Base-by-base conservation (phyloP, 2,888 invertebrate species). In the Drosophila formosana region DNA sequence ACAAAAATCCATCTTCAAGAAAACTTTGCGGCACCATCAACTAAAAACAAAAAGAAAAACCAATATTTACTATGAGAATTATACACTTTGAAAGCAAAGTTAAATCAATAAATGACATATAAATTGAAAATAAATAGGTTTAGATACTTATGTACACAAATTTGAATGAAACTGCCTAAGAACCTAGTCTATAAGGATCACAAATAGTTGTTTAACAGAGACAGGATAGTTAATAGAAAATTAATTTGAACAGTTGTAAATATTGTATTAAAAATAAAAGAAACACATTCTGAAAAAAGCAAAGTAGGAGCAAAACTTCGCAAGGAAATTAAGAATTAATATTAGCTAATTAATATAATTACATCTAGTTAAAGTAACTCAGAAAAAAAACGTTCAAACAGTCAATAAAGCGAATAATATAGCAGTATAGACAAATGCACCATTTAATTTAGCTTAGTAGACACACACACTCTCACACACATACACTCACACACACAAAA, bases 301-400 rank as follows among this genome's bases (percentile, higher is more conserved):
- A 80, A 84, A 90, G 91, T 91, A 91, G 91, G 91, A 91, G 91
- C 91, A 91, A 87, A 90, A 91, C 91, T 91, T 91, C 91, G 91
- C 91, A 91, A 88, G 74, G 47, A 50, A 76, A 73, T 61, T 72
- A 79, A 65, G 53, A 66, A 68, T 72, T 79, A 51, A 74, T 70
- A 78, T 75, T 88, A 88, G 86, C 68, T 85, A 85, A 78, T 78
- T 62, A 72, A 80, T 52, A 63, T 75, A 70, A 65, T 66, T 72
- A 69, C 50, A 67, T 60, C 57, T 80, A 76, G 68, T 63, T 71
- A 77, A 55, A 52, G 53, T 55, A 63, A 87, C 62, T 66, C 69
- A 62, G 61, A 72, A 11, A 34, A n/a, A 47, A 60, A 75, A 75
- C 66, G 84, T 82, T 86, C 88, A 86, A 87, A 75, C 77, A 81